phyloP scores from a whole-genome alignment of 2,113 vertebrate genomes.

The Forbesichthys agassizii region DNA sequence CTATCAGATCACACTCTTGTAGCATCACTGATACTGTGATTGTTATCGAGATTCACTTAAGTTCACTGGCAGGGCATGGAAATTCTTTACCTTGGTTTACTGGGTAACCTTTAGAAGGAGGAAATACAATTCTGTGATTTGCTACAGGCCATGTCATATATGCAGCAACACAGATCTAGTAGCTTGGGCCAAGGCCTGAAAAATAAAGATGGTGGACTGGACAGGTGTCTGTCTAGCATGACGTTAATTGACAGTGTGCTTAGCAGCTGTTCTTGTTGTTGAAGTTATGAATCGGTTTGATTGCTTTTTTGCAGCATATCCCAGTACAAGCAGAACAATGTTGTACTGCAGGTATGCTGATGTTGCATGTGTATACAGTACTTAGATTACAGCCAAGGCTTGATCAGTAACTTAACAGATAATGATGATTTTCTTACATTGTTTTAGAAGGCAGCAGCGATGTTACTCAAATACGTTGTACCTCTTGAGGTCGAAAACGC shows the following conservation, averaged over 20 bases:
- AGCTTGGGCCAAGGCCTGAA: conserved; percentile 46
- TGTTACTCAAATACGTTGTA: no score
- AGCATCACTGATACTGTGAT: conserved; percentile 58
- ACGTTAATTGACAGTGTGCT: conserved; percentile 62
- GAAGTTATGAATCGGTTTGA: conserved; percentile 68
- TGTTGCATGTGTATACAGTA: conserved; percentile 34
- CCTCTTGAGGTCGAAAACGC: no score
- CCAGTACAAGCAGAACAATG: conserved; percentile 21
- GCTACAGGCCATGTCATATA: conserved; percentile 44
- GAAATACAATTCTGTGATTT: conserved; percentile 5
- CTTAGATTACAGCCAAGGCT: background rate
- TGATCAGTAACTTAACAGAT: background rate
- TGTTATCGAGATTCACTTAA: conserved; percentile 46
- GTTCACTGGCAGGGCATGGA: conserved; percentile 42
- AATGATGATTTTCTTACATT: no score
- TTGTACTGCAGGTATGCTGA: conserved; percentile 23
- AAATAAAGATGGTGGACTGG: conserved; percentile 69
- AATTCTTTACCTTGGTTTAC: conserved; percentile 4
- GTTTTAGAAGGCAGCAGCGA: no score
- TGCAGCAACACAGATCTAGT: conserved; percentile 48
- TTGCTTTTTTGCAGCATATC: conserved; percentile 44
- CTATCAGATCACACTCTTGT: conserved; percentile 62
- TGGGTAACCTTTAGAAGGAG: background rate
- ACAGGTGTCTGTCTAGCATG: conserved; percentile 61
- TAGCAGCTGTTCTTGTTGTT: conserved; percentile 71